Evolutionary conservation across 1,140 invertebrate genomes (phyloP).

Genomic region (Dinothrombium tinctorium): DNA sequence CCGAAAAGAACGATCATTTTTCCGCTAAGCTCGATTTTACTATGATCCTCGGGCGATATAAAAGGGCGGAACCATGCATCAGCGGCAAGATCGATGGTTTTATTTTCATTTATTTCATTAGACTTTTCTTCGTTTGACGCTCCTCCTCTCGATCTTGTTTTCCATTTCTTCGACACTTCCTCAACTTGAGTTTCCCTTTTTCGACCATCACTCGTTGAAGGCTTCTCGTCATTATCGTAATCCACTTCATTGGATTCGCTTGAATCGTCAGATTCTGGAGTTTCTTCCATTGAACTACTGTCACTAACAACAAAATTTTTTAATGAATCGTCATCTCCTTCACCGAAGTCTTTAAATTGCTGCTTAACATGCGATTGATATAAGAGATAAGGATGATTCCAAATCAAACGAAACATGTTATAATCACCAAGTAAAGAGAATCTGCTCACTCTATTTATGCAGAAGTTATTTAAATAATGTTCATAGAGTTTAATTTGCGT

Average conservation of each 20-base stretch:
- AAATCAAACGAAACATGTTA: constrained; percentile 75
- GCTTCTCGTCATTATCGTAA: too few species aligned
- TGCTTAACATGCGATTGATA: too few species aligned
- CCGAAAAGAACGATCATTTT: constrained; percentile 88
- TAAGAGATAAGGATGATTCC: constrained; percentile 97
- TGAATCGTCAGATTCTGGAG: background rate
- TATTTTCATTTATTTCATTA: background rate
- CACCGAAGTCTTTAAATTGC: constrained; percentile 1
- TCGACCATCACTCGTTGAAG: too few species aligned
- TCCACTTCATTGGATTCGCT: background rate
- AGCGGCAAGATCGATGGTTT: background rate
- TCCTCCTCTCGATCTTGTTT: background rate
- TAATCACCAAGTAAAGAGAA: constrained; percentile 95
- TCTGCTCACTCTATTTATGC: constrained; percentile 21
- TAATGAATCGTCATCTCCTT: background rate
- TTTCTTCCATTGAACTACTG: background rate
- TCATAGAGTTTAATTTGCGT: constrained; percentile 51
- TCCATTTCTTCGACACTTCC: background rate
- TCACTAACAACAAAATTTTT: background rate
- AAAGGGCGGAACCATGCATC: constrained; percentile 44
- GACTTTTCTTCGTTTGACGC: background rate
- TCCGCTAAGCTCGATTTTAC: constrained; percentile 66
- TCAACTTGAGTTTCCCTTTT: too few species aligned
- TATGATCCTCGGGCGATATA: constrained; percentile 62
- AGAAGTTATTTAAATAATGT: constrained; percentile 7